Base-by-base conservation (phyloP, 2,888 invertebrate species). In the Frankliniella intonsa region DNA sequence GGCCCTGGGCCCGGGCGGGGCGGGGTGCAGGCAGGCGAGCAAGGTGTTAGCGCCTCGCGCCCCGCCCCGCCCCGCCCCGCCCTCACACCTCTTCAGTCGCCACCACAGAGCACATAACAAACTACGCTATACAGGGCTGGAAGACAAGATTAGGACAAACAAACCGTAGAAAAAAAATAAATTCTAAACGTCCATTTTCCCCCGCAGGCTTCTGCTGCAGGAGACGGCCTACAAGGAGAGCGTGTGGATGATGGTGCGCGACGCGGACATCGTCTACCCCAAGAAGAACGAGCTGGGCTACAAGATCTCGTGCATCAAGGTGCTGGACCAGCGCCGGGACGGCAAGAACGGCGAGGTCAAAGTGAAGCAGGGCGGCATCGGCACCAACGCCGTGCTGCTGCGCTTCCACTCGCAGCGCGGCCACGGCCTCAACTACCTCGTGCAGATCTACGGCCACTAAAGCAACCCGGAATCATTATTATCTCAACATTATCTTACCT, bases 371-470 rank as follows among this genome's bases (percentile, higher is more conserved):
- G 69, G 69, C 69, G 69, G 69, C 22, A 19, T 69, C 22, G 69
- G 69, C 22, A 10, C 2, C 69, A 69, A 69, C 22, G 7, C 3
- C 22, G 69, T 69, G 9, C 19, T n/a, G 69, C 69, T 69, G 69
- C 69, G 69, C 69, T 69, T 69, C 69, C 69, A 69, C 69, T 69
- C 69, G 69, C n/a, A n/a, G 22, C 69, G 69, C 69, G 69, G 69
- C 22, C 69, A 69, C 69, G 19, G n/a, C 69, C 69, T 69, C 69
- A 69, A 69, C 69, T 69, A 22, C n/a, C 22, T 69, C n/a, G 69
- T 69, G 69, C 69, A 69, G 69, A 69, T 69, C 69, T 69, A 69
- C 69, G 69, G 69, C n/a, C 69, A 69, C 69, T 69, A 11, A 22
- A 12, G 10, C 51, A n/a, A n/a, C n/a, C n/a, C n/a, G n/a, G n/a